These are phyloP conservation scores for Drosophila ambigua DNA, from an alignment of 1,140 invertebrate species.

Conservation along the genomic window DNA sequence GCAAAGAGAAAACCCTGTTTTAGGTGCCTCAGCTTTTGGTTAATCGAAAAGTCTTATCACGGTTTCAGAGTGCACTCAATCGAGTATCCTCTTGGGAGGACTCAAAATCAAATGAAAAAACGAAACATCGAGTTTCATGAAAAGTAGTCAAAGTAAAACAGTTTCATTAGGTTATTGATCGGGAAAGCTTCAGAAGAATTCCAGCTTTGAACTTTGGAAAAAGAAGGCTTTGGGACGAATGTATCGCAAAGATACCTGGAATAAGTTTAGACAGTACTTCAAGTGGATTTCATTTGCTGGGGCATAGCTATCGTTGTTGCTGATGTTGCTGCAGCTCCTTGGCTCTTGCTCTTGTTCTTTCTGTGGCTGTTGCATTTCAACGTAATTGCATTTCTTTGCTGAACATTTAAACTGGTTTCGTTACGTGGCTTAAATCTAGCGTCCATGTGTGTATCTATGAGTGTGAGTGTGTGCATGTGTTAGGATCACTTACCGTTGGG, in stretches of 20 bases:
- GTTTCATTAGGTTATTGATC: too few species aligned
- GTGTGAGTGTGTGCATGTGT: slow-evolving; percentile 42
- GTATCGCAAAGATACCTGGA: too few species aligned
- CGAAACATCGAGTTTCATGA: too few species aligned
- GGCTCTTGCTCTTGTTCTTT: slow-evolving; percentile 3
- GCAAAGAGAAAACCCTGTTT: too few species aligned
- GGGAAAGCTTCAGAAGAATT: too few species aligned
- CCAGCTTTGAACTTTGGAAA: too few species aligned
- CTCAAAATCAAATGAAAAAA: too few species aligned
- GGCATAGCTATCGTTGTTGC: slow-evolving; percentile 31
- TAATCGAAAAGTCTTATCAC: slow-evolving; percentile 1
- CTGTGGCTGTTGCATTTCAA: slow-evolving; percentile 50
- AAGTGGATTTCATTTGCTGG: too few species aligned
- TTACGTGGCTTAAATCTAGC: slow-evolving; percentile 67
- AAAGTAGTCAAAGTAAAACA: too few species aligned
- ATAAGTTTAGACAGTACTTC: too few species aligned
- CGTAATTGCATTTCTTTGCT: slow-evolving; percentile 81
- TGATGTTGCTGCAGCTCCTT: slow-evolving; percentile 27
- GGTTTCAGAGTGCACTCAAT: slow-evolving; percentile 11
- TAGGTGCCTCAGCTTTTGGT: slow-evolving; percentile 18
- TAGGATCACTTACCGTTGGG: slow-evolving; percentile 93
- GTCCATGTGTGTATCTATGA: slow-evolving; percentile 32
- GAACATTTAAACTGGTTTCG: slow-evolving; percentile 77
- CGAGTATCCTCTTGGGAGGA: too few species aligned
- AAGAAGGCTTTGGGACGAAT: too few species aligned